phyloP scores from a whole-genome alignment of 2,888 invertebrate species.

The Drymonia ruficornis region DNA sequence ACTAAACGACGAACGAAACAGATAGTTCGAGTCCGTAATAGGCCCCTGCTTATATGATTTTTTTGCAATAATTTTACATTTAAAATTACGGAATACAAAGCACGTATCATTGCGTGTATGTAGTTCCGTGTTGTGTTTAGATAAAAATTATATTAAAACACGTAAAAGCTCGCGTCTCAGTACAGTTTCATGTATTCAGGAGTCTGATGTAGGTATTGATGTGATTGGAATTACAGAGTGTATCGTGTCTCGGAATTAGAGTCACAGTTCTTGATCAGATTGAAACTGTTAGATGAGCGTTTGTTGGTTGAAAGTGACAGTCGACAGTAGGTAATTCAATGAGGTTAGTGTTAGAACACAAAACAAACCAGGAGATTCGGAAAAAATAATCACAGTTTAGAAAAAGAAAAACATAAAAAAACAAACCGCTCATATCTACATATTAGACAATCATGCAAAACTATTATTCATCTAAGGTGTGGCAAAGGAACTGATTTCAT shows the following conservation, averaged over 20 bases:
- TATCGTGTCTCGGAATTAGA: constrained; percentile 36
- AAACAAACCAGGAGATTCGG: constrained; percentile 52
- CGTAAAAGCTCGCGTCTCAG: constrained; percentile 68
- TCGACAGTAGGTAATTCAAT: constrained; percentile 68
- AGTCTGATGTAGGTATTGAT: constrained; percentile 19
- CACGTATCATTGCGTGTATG: not conserved
- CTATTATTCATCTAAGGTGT: constrained; percentile 82
- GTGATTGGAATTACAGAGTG: constrained; percentile 32
- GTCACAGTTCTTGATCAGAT: constrained; percentile 69
- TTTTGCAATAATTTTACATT: too few relatives aligned
- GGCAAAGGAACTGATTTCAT: constrained; percentile 83
- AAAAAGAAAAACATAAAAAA: constrained; percentile 54
- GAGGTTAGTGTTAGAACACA: constrained; percentile 62
- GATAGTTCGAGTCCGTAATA: too few relatives aligned
- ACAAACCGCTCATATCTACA: constrained; percentile 64
- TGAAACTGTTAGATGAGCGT: constrained; percentile 57
- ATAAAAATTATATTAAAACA: constrained; percentile 40
- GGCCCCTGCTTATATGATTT: too few relatives aligned
- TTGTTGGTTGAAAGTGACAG: constrained; percentile 62
- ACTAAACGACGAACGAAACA: too few relatives aligned
- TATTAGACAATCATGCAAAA: constrained; percentile 70
- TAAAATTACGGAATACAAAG: not conserved
- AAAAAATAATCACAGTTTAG: constrained; percentile 60
- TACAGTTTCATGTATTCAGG: constrained; percentile 51
- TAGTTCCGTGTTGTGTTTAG: constrained; percentile 36